A percentile compares a stretch with the other conserved stretches of the same genome.
These are phyloP conservation scores for Ptilodon capucinus DNA, from an alignment of 2,888 invertebrate genomes.

Conservation along the genomic window DNA sequence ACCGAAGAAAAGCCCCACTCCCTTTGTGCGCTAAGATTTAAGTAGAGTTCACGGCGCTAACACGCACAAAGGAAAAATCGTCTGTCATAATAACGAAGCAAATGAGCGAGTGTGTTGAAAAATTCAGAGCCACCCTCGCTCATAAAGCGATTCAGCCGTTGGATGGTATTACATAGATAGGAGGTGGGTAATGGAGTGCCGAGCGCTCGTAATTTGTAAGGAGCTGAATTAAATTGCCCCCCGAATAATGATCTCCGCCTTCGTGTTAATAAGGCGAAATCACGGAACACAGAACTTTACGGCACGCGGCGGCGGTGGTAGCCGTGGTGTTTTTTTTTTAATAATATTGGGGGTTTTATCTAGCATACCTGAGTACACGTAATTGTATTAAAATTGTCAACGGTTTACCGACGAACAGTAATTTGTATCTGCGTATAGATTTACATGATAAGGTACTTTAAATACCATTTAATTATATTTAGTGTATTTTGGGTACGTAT, in stretches of 20 bases:
- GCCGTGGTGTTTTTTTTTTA: slow-evolving; percentile 15
- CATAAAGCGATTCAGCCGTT: slow-evolving; percentile 30
- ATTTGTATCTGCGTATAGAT: no score
- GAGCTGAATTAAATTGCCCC: slow-evolving; percentile 43
- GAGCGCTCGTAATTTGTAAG: slow-evolving; percentile 44
- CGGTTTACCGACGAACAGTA: not conserved
- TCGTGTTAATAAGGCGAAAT: slow-evolving; percentile 40
- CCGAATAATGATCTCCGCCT: slow-evolving; percentile 37
- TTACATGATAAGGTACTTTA: no score
- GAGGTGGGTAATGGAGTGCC: slow-evolving; percentile 41
- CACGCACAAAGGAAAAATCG: slow-evolving; percentile 9
- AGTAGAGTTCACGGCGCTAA: not conserved
- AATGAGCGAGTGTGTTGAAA: slow-evolving; percentile 28
- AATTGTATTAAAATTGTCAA: slow-evolving; percentile 17
- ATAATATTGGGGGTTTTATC: slow-evolving; percentile 3
- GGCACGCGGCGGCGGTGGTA: slow-evolving; percentile 4
- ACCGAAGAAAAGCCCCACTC: not conserved
- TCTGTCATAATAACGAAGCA: slow-evolving; percentile 22
- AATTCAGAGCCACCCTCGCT: slow-evolving; percentile 26
- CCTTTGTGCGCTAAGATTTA: not conserved
- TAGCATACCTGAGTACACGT: slow-evolving; percentile 15
- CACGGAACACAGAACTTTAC: slow-evolving; percentile 27
- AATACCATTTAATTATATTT: no score
- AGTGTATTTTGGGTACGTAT: no score
- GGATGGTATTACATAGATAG: slow-evolving; percentile 37